Conservation (phyloP, 2,888 invertebrate species). For the Empis livida region DNA sequence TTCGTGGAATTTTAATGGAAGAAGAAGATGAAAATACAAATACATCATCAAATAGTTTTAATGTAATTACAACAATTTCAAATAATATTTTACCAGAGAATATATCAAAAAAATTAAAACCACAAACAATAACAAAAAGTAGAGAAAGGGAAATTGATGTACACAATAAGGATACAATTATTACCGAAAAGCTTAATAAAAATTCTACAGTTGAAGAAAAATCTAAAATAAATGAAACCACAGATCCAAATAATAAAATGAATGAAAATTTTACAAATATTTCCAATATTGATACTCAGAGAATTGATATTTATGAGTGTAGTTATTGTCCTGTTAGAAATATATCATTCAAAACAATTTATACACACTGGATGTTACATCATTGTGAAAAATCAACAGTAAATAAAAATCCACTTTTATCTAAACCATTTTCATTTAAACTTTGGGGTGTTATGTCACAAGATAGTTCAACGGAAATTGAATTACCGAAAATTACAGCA, state of each 20-base stretch:
- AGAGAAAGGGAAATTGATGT: background rate
- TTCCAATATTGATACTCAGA: background rate
- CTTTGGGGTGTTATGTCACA: background rate
- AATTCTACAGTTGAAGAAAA: no score
- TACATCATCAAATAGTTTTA: no score
- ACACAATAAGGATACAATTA: background rate
- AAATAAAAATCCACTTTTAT: background rate
- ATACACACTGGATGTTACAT: background rate
- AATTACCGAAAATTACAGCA: background rate
- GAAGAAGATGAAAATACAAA: slow-evolving; percentile 27
- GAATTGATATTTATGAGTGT: background rate
- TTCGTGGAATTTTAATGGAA: slow-evolving; percentile 47
- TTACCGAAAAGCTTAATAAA: background rate
- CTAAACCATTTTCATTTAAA: background rate
- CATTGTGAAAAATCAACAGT: background rate
- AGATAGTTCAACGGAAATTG: background rate
- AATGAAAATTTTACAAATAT: background rate
- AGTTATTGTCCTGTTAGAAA: background rate
- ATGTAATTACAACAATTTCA: no score
- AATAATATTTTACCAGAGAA: background rate
- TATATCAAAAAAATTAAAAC: background rate
- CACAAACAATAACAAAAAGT: background rate
- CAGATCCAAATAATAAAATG: background rate
- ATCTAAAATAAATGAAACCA: no score
- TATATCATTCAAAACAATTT: slow-evolving; percentile 1